Conservation (phyloP, 2,113 vertebrate genomes). For the Oncorhynchus mykiss region DNA sequence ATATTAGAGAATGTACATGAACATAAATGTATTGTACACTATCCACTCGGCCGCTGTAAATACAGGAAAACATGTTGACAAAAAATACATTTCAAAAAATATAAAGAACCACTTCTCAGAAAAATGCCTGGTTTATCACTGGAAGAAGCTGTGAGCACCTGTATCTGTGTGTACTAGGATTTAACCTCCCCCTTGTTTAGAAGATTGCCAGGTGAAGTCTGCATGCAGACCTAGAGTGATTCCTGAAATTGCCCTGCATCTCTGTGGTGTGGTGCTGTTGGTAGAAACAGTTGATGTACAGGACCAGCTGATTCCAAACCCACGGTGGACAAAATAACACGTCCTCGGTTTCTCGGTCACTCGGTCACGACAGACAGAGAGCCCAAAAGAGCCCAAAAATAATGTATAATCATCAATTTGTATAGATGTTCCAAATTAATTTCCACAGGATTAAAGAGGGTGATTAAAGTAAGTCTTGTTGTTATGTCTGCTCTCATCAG, state of each 20-base stretch:
- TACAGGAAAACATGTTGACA: neutral
- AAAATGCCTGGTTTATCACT: neutral
- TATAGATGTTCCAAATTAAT: slow-evolving; percentile 46
- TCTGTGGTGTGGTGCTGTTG: no score
- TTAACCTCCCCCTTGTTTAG: slow-evolving; percentile 10
- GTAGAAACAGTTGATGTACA: neutral
- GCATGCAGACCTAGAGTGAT: slow-evolving; percentile 2
- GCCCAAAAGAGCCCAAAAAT: no score
- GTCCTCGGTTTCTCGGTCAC: neutral
- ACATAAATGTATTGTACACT: no score
- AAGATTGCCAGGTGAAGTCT: slow-evolving; percentile 17
- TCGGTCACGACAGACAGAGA: neutral
- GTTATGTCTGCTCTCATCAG: slow-evolving; percentile 48
- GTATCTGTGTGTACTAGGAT: slow-evolving; percentile 7
- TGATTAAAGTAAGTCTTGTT: slow-evolving; percentile 48
- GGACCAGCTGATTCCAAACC: slow-evolving; percentile 16
- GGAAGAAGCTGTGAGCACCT: neutral
- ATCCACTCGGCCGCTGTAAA: no score
- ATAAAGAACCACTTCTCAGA: neutral
- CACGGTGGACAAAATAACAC: slow-evolving; percentile 16
- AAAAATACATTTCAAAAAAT: neutral
- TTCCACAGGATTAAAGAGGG: slow-evolving; percentile 40
- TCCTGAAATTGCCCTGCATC: slow-evolving; percentile 9
- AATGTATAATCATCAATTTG: slow-evolving; percentile 24
- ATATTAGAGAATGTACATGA: neutral